Evolutionary conservation across 2,888 invertebrate genomes (phyloP), one percentile per base, ranked within the genome.

Genomic region (Xylocampa areola): DNA sequence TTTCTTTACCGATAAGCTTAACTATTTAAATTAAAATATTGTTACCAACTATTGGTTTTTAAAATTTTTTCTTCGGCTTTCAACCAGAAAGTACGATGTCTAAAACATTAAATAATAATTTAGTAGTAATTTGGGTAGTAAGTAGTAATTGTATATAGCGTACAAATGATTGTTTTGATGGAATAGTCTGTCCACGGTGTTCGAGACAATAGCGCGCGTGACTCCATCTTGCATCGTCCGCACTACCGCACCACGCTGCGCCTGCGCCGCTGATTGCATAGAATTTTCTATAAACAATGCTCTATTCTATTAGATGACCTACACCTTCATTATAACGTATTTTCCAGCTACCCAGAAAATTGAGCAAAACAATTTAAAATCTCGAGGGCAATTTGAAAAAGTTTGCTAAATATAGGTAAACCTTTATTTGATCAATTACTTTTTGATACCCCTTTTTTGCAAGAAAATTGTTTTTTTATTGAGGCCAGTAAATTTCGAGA

Each of bases 401-500:
- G 73, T 77, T 81, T 67, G 65, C 70, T 73, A 71, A 78, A 62
- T 65, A 49, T 74, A n/a, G n/a, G n/a, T n/a, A 79, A 88, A 85
- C 82, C 81, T 85, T 85, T 84, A 80, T 79, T 88, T 87, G 87
- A 90, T 91, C 87, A 89, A 90, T 91, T 89, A 86, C 87, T 85
- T 85, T 90, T 87, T 87, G 83, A 87, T 87, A 85, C 84, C 85
- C 82, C 83, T 87, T 89, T 71, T 90, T 86, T 79, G 58, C 68
- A 76, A 75, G 79, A 82, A 88, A 69, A 87, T 86, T 85, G 85
- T 84, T 87, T 89, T 89, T 91, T 90, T 89, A 87, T 87, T 84
- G 77, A 81, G 78, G 73, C 82, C 88, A 89, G 87, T 92, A 91
- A 92, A 91, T 91, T 92, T 88, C 81, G 88, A 85, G 87, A 88